Percentiles rank a stretch among this genome's conserved stretches.
These are phyloP conservation scores for Protaetia brevitarsis DNA, from an alignment of 1,140 invertebrate genomes.

Conservation along the genomic window DNA sequence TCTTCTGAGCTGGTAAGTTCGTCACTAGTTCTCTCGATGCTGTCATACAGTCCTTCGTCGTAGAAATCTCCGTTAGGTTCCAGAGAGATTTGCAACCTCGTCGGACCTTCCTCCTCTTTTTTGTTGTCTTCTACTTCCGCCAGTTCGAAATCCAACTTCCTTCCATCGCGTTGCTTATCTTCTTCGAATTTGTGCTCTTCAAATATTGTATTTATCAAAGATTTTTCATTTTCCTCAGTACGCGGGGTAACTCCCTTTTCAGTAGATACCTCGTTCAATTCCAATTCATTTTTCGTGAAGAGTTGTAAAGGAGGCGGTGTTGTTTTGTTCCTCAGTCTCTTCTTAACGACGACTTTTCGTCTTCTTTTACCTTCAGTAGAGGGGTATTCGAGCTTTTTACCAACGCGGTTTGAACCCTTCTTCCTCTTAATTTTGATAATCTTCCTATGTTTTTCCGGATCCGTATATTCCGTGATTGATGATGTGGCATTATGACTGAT, in stretches of 20 bases:
- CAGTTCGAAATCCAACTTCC: constrained; percentile 22
- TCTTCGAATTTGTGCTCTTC: constrained; percentile 1
- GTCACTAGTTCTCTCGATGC: constrained; percentile 5
- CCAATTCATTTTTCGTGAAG: constrained; percentile 6
- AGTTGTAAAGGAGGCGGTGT: not conserved
- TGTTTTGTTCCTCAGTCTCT: constrained; percentile 39
- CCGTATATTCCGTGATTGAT: constrained; percentile 6
- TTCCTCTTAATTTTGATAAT: constrained; percentile 38
- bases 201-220: not conserved
- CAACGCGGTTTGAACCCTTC: constrained; percentile 24
- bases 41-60: constrained; percentile 15
- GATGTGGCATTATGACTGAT: not conserved
- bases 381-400: not conserved
- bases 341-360: constrained; percentile 47
- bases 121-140: constrained; percentile 3
- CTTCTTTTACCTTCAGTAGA: constrained; percentile 29
- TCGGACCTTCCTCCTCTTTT: constrained; percentile 26
- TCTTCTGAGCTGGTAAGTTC: constrained; percentile 3
- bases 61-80: not conserved
- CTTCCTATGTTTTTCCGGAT: constrained; percentile 14
- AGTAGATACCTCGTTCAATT: not conserved
- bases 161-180: constrained; percentile 23
- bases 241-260: not conserved
- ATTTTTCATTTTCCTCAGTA: constrained; percentile 18
- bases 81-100: constrained; percentile 7